Evolutionary conservation across 2,888 invertebrate genomes (phyloP).

Genomic region (Corbicula japonica): DNA sequence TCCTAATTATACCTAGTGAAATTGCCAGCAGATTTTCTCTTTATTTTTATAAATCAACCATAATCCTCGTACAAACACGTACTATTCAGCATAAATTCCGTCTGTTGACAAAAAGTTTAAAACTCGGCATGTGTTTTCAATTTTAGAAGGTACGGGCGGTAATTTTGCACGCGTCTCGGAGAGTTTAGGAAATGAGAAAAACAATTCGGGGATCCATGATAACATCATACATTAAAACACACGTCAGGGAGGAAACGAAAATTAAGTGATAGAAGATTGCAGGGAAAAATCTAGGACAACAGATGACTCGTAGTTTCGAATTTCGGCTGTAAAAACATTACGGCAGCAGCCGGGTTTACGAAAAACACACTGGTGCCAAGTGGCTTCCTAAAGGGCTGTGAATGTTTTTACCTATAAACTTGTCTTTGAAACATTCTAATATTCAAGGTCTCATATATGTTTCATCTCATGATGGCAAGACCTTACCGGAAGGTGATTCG

Average conservation of each 20-base stretch:
- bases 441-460: constrained; percentile 20
- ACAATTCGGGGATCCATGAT: constrained; percentile 45
- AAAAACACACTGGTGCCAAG: constrained; percentile 41
- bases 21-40: constrained; percentile 33
- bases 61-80: constrained; percentile 34
- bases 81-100: constrained; percentile 37
- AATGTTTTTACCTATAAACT: constrained; percentile 41
- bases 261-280: constrained; percentile 52
- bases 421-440: constrained; percentile 14
- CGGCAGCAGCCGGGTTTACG: constrained; percentile 34
- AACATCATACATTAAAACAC: constrained; percentile 59
- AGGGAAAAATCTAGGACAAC: constrained; percentile 50
- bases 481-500: too few species aligned
- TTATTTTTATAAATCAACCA: constrained; percentile 26
- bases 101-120: constrained; percentile 65
- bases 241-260: constrained; percentile 44
- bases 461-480: too few species aligned
- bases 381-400: constrained; percentile 33
- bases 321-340: constrained; percentile 39
- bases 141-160: constrained; percentile 57
- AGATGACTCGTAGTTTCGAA: constrained; percentile 48
- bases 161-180: constrained; percentile 66
- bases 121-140: constrained; percentile 64
- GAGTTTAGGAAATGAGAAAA: constrained; percentile 56
- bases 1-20: too few species aligned